Evolutionary conservation across 2,113 vertebrate species (phyloP).

Genomic region (Nanorana parkeri): DNA sequence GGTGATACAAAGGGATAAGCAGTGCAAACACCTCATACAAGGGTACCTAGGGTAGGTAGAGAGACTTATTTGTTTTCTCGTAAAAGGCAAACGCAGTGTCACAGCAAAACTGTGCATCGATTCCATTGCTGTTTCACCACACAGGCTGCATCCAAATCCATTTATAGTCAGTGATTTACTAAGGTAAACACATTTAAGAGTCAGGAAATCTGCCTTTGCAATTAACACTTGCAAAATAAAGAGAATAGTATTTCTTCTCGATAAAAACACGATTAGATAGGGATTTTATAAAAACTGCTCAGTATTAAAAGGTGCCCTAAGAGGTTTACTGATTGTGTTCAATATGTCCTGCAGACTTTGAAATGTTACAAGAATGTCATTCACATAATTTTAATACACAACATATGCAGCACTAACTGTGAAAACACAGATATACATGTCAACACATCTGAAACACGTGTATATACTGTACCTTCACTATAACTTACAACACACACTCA

Average conservation of each 20-base stretch:
- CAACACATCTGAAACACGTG: no score
- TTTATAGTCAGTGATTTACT: slow-evolving; percentile 51
- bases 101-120: slow-evolving; percentile 37
- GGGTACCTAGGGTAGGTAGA: neutral
- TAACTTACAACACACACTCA: no score
- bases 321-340: neutral
- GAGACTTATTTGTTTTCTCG: neutral
- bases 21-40: slow-evolving; percentile 30
- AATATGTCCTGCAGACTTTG: no score
- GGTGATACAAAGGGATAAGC: slow-evolving; percentile 8
- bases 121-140: slow-evolving; percentile 25
- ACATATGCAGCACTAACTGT: no score
- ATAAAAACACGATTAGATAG: neutral
- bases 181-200: slow-evolving; percentile 33
- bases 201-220: slow-evolving; percentile 16
- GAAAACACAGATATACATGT: no score
- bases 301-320: neutral
- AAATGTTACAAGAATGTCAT: no score
- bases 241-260: neutral
- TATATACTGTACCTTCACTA: no score
- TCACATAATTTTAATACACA: no score
- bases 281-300: neutral
- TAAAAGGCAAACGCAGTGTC: slow-evolving; percentile 24
- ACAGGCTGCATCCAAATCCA: slow-evolving; percentile 5
- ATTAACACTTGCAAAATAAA: slow-evolving; percentile 13